Percentiles rank a stretch among this genome's conserved stretches.
These are phyloP conservation scores for Vollenhovia emeryi DNA, from an alignment of 1,140 invertebrate species.

Conservation along the genomic window DNA sequence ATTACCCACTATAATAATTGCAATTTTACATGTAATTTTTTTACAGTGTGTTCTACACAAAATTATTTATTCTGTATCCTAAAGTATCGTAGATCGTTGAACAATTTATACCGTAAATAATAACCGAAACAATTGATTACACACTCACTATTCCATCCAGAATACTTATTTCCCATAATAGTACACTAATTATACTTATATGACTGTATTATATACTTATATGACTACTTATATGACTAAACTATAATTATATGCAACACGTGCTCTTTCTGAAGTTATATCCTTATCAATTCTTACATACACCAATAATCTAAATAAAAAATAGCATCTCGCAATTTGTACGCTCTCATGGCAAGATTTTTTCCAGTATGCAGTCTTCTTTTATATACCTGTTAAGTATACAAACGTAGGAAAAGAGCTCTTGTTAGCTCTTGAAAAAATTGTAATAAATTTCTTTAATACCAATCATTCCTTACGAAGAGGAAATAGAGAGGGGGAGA, in stretches of 20 bases:
- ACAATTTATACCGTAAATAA: neutral
- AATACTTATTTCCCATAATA: neutral
- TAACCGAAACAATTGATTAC: neutral
- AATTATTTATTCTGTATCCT: neutral
- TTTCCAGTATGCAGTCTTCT: neutral
- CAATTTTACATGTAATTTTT: no score
- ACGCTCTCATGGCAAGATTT: neutral
- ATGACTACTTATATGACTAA: no score
- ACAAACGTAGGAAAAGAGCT: no score
- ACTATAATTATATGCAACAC: no score
- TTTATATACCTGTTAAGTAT: neutral
- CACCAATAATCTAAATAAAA: neutral
- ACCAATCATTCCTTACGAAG: no score
- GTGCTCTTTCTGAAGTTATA: no score
- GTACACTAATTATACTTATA: neutral
- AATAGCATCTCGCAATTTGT: neutral
- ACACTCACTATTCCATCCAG: neutral
- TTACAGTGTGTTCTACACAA: neutral
- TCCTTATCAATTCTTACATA: no score
- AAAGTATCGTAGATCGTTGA: neutral
- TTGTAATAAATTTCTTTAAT: neutral
- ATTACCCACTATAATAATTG: neutral
- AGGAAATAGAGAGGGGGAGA: no score
- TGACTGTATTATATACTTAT: no score
- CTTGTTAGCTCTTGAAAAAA: no score